Conservation (phyloP, 2,113 vertebrate species). For the Centropus unirufus region DNA sequence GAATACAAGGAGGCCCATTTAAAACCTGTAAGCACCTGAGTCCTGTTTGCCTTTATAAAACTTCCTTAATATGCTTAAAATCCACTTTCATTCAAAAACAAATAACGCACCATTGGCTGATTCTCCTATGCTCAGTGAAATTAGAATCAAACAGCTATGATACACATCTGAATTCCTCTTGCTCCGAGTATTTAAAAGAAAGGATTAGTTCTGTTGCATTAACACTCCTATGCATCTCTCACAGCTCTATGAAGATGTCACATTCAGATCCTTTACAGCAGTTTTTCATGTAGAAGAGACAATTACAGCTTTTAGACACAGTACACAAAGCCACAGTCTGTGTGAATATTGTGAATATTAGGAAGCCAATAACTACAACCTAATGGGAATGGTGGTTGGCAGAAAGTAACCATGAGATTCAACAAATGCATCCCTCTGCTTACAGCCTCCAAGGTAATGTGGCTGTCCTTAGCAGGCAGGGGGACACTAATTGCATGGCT, state of each 20-base stretch:
- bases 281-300: neutral
- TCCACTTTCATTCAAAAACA: constrained; percentile 62
- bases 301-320: neutral
- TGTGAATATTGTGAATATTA: neutral
- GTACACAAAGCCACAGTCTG: neutral
- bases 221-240: neutral
- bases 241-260: neutral
- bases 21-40: constrained; percentile 62
- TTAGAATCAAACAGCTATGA: constrained; percentile 55
- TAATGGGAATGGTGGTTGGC: neutral
- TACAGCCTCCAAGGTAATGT: rapidly evolving
- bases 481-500: neutral
- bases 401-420: neutral
- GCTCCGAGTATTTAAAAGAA: constrained; percentile 19
- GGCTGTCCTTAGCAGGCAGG: neutral
- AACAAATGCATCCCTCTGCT: neutral
- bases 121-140: constrained; percentile 59
- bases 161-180: constrained; percentile 28
- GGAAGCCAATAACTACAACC: neutral
- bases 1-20: constrained; percentile 55
- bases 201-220: constrained; percentile 8
- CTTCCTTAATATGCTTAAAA: constrained; percentile 68
- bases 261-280: neutral
- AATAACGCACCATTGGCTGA: constrained; percentile 48
- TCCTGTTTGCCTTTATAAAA: constrained; percentile 64